Evolutionary conservation across 2,888 invertebrate genomes (phyloP).

Genomic region (Herminia tarsipennalis): DNA sequence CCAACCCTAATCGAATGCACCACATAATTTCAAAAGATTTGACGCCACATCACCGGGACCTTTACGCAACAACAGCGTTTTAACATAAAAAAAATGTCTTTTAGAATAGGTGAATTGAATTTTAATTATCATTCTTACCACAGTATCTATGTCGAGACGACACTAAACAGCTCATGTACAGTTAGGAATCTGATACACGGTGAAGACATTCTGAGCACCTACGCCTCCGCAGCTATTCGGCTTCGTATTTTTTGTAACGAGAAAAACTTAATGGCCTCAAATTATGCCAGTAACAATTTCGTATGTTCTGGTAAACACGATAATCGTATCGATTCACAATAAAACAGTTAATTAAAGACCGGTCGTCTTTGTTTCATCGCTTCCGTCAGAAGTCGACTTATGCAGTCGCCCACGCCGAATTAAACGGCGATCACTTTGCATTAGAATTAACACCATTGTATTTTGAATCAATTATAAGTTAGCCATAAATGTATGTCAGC

Average conservation of each 20-base stretch:
- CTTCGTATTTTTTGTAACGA: conserved; percentile 40
- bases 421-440: conserved; percentile 66
- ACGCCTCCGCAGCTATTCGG: conserved; percentile 36
- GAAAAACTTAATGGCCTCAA: conserved; percentile 44
- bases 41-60: conserved; percentile 54
- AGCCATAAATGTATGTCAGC: conserved; percentile 47
- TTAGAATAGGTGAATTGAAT: conserved; percentile 65
- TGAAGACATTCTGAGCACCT: conserved; percentile 52
- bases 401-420: conserved; percentile 66
- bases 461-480: conserved; percentile 52
- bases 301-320: conserved; percentile 30
- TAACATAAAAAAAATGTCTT: conserved; percentile 56
- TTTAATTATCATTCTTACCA: conserved; percentile 66
- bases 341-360: conserved; percentile 51
- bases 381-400: conserved; percentile 69
- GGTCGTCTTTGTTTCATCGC: conserved; percentile 51
- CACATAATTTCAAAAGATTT: conserved; percentile 54
- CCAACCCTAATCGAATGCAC: too few relatives aligned
- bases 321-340: conserved; percentile 39
- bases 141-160: conserved; percentile 61
- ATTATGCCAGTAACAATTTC: conserved; percentile 41
- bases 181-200: conserved; percentile 73
- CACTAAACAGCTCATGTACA: conserved; percentile 61
- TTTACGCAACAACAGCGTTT: conserved; percentile 59
- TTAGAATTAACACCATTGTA: conserved; percentile 59